phyloP scores from a whole-genome alignment of 2,797 vertebrate species.

The Sebastes matsubarae region DNA sequence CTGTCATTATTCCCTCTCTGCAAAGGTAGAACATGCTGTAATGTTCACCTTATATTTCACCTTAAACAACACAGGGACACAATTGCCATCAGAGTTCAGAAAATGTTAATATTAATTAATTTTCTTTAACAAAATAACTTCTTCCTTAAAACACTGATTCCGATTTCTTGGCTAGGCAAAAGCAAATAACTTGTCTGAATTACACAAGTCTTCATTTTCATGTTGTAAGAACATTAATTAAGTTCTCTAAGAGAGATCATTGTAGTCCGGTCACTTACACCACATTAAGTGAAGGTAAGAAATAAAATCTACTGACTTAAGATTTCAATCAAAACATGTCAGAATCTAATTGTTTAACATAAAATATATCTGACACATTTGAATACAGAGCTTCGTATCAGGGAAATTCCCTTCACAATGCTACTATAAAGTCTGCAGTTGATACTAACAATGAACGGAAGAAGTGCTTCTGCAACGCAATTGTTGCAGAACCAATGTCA shows the following conservation, averaged over 20 bases:
- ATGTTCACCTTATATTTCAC: not conserved
- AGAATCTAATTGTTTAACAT: not conserved
- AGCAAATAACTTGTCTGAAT: not conserved
- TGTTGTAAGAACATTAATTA: not conserved
- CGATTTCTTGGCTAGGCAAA: not conserved
- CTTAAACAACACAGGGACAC: not conserved
- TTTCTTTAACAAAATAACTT: not conserved
- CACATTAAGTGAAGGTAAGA: not conserved
- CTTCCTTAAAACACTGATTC: not conserved
- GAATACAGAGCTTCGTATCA: not conserved
- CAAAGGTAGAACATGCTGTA: not conserved
- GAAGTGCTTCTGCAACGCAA: not conserved
- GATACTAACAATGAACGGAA: not conserved
- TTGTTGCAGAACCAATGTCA: not conserved
- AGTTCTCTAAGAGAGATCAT: not conserved
- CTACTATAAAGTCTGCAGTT: not conserved
- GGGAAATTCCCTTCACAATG: not conserved
- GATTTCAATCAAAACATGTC: not conserved
- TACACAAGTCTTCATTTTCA: not conserved
- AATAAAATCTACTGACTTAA: not conserved
- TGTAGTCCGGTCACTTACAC: rapidly evolving
- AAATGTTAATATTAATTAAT: not conserved
- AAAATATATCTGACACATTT: not conserved
- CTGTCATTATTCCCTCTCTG: not conserved
- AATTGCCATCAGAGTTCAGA: not conserved